Base-by-base conservation (phyloP, 2,797 vertebrate species). In the Anableps anableps region DNA sequence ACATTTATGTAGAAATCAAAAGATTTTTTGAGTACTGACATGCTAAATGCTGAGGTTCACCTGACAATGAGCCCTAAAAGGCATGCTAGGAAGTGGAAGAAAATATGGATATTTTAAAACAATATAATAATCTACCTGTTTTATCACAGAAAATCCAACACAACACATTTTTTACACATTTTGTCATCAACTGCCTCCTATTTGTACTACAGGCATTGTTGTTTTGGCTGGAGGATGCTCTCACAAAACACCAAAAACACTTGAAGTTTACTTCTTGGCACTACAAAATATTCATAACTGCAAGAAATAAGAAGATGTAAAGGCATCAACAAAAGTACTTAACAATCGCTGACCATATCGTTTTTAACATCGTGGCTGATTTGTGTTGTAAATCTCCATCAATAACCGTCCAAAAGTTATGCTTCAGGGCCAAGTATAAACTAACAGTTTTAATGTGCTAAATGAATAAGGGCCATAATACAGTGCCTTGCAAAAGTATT, bases 311-410 rank as follows among this genome's bases (percentile, higher is more conserved):
- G 76, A 94, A 89, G 79, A 89, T 90, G 83, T 91, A 91, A 95
- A 95, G 94, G 93, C 95, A 95, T 93, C 92, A 94, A 96, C 92
- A 94, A 94, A 93, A 93, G 90, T 93, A 93, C 85, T 93, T 94
- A 95, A 94, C 93, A 94, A 95, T 95, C 91, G 83, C 90, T 86
- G 90, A 93, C 89, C 87, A 89, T 90, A 92, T 88, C 62, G 64
- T 88, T 94, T 86, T 93, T 82, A 43, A 81, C 76, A 79, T 86
- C 47, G 76, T 85, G 90, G 92, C 88, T 87, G 87, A 90, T 85
- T 81, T 87, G 86, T 83, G 41, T 86, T 74, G 76, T 76, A 66
- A 90, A 79, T 80, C 75, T 75, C 83, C 82, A 86, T 84, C 70
- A 85, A 6, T 43, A 88, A 87, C 82, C 78, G 78, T 85, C 75